Evolutionary conservation across 2,797 vertebrate genomes (phyloP).

Genomic region (Tenualosa ilisha): DNA sequence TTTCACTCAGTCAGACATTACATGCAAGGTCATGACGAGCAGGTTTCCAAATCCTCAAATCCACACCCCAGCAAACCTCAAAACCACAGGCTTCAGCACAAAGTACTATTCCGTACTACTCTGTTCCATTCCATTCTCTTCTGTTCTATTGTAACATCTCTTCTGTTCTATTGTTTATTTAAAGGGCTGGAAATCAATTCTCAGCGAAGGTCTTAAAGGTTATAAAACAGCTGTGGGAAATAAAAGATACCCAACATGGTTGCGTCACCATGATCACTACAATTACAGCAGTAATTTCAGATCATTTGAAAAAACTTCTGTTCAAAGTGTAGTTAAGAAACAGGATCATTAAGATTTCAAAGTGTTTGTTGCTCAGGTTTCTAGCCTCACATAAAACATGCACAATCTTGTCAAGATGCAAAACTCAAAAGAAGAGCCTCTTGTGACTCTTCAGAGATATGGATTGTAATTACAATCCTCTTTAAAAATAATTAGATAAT

Average conservation of each 20-base stretch:
- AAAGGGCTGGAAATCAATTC: not conserved
- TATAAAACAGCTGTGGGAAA: not conserved
- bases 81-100: not conserved
- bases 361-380: not conserved
- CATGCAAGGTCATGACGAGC: conserved; percentile 27
- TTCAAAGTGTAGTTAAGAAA: not conserved
- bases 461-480: conserved; percentile 18
- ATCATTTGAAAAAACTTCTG: not conserved
- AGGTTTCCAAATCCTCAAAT: conserved; percentile 48
- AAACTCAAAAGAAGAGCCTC: not conserved
- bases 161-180: too few species aligned
- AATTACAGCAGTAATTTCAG: not conserved
- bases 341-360: not conserved
- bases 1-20: not conserved
- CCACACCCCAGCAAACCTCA: not conserved
- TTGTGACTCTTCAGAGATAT: not conserved
- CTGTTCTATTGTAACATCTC: not conserved
- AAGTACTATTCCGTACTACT: not conserved
- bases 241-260: not conserved
- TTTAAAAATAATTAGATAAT: conserved; percentile 22
- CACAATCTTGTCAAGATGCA: not conserved
- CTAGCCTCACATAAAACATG: not conserved
- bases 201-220: not conserved
- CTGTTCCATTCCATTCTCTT: too few species aligned
- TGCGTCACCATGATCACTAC: not conserved